Percentiles rank a stretch among this genome's conserved stretches.
These are phyloP conservation scores for Anabas testudineus DNA, from an alignment of 2,797 vertebrate genomes.

Conservation along the genomic window DNA sequence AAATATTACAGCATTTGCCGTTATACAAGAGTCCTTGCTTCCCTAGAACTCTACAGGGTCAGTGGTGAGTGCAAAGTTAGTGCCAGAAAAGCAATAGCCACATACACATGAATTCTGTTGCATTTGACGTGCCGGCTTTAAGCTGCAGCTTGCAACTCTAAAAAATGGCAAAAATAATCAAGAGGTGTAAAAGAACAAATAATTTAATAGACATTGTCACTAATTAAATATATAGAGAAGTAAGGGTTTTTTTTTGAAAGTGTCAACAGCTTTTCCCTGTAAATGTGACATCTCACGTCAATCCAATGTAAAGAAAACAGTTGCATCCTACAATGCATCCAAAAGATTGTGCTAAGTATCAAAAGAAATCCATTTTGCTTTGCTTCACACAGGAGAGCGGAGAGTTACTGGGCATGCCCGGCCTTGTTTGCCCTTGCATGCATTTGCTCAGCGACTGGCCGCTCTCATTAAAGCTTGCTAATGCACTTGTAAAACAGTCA, in stretches of 20 bases:
- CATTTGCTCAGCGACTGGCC: slow-evolving; percentile 95
- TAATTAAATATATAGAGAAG: not conserved
- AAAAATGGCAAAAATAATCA: not conserved
- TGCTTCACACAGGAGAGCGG: slow-evolving; percentile 5
- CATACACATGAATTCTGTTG: not conserved
- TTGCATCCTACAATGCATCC: too few relatives aligned
- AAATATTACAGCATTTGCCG: too few relatives aligned
- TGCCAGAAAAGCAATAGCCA: not conserved
- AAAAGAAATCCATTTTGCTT: slow-evolving; percentile 8
- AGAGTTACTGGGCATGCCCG: slow-evolving; percentile 62
- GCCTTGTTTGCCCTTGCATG: slow-evolving; percentile 87
- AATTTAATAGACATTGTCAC: not conserved
- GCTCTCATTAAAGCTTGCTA: slow-evolving; percentile 99
- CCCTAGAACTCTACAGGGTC: too few relatives aligned
- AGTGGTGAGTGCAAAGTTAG: too few relatives aligned
- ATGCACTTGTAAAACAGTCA: slow-evolving; percentile 99
- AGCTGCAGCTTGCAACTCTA: not conserved
- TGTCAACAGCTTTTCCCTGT: too few relatives aligned
- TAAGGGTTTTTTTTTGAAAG: not conserved
- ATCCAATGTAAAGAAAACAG: not conserved
- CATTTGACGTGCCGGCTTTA: not conserved
- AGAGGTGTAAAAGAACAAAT: not conserved
- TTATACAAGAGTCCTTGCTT: too few relatives aligned
- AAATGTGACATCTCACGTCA: slow-evolving; percentile 1
- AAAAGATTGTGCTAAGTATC: slow-evolving; percentile 1